Evolutionary conservation across 1,140 invertebrate genomes (phyloP).

Genomic region (Lepidurus packardi): DNA sequence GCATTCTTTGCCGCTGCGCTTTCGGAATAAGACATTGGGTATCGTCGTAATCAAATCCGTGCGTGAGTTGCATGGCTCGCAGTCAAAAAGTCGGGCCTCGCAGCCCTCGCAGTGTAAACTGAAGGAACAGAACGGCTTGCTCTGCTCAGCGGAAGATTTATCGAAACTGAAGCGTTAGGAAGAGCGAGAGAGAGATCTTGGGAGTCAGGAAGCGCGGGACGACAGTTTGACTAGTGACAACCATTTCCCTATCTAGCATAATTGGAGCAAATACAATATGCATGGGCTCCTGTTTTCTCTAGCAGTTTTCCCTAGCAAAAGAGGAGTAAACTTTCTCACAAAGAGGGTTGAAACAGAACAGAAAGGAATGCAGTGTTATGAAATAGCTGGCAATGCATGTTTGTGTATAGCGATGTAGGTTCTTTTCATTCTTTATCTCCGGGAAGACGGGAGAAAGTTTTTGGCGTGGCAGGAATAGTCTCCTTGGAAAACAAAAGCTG

Average conservation of each 20-base stretch:
- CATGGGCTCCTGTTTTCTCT: neutral
- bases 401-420: neutral
- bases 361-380: constrained; percentile 1
- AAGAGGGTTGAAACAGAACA: neutral
- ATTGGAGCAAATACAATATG: too few species aligned
- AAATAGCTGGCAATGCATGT: neutral
- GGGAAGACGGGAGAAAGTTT: neutral
- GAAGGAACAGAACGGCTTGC: too few species aligned
- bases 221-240: too few species aligned
- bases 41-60: neutral
- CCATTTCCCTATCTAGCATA: too few species aligned
- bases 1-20: neutral
- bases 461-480: constrained; percentile 12
- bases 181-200: too few species aligned
- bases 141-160: too few species aligned
- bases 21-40: constrained; percentile 10
- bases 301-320: neutral
- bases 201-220: too few species aligned
- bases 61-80: neutral
- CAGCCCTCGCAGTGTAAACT: too few species aligned
- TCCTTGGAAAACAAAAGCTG: neutral
- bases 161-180: too few species aligned
- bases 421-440: constrained; percentile 22
- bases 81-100: neutral
- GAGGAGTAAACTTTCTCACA: neutral